Evolutionary conservation across 2,797 vertebrate species (phyloP).

Genomic region (Cetoscarus ocellatus): DNA sequence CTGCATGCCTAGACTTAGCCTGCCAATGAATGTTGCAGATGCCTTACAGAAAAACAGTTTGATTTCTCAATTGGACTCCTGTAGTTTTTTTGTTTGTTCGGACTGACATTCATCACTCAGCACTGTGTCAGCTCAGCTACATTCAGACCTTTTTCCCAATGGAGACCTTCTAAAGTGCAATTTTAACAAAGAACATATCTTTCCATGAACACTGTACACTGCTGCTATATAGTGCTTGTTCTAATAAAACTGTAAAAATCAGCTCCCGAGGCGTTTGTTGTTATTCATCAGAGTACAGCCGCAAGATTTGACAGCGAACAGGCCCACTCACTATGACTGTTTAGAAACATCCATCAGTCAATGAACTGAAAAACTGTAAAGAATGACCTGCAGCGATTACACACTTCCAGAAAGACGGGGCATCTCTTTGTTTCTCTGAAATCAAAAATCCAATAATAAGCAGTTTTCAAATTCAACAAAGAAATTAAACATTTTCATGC

Average conservation of each 20-base stretch:
- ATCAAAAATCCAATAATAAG: too few species aligned
- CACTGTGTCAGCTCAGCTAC: slow-evolving; percentile 81
- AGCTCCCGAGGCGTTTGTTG: slow-evolving; percentile 20
- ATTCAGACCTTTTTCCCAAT: slow-evolving; percentile 85
- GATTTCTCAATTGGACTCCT: slow-evolving; percentile 75
- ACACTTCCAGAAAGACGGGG: too few species aligned
- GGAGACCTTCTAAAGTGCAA: slow-evolving; percentile 92
- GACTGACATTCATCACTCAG: slow-evolving; percentile 82
- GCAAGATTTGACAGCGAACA: background rate
- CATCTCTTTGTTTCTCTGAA: too few species aligned
- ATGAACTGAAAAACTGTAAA: too few species aligned
- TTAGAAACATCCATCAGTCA: too few species aligned
- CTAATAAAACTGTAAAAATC: slow-evolving; percentile 89
- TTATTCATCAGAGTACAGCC: slow-evolving; percentile 19
- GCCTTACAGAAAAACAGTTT: slow-evolving; percentile 84
- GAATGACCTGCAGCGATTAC: too few species aligned
- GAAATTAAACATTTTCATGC: too few species aligned
- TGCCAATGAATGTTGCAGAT: slow-evolving; percentile 94
- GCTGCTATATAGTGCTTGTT: slow-evolving; percentile 96
- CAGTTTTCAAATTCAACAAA: too few species aligned
- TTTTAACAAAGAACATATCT: slow-evolving; percentile 90
- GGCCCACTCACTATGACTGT: too few species aligned
- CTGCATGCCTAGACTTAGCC: slow-evolving; percentile 92
- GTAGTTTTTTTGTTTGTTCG: slow-evolving; percentile 41
- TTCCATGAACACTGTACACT: slow-evolving; percentile 90